Base-by-base conservation (phyloP, 2,797 vertebrate species). In the Spinibarbus caldwelli region DNA sequence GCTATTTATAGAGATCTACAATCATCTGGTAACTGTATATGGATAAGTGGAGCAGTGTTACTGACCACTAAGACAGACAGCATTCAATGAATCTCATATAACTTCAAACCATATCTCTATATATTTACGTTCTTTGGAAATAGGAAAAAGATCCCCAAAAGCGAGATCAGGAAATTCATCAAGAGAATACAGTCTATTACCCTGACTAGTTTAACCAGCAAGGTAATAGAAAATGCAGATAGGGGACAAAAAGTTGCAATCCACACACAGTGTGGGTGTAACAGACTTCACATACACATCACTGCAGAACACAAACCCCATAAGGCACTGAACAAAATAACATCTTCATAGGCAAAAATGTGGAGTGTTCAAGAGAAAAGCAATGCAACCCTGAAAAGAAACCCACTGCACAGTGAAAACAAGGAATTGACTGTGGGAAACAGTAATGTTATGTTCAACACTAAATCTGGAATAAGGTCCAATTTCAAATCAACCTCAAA, bases 191-290 rank as follows among this genome's bases (percentile, higher is more conserved):
- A 57, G 7, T 85, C 26, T 19, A 81, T 34, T 41, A 77, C 14
- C 26, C 23, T 73, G 36, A 70, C 11, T 17, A 17, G 83, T 34
- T 84, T 34, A 72, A 54, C 36, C 38, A 81, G 67, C 41, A 86
- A 76, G 29, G 10, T 41, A 68, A n/a, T 29, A 72, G 19, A 64
- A 52, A 54, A 71, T 73, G 70, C 49, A 87, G 64, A 34, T 23
- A 19, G 19, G 31, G 34, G 23, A 45, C 62, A 31, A 45, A 54
- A 57, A 31, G 36, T 14, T 4, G 2, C 21, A 41, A 70, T 62
- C 72, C 78, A 81, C 83, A 87, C 52, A 82, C 73, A 79, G 68
- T 41, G 57, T 85, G 76, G 70, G 76, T 64, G 80, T 59, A 66
- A 79, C 59, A 79, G 29, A 14, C 31, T 14, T 85, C 38, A 79